Base-by-base conservation (phyloP, 2,888 invertebrate genomes). In the Sminthurides aquaticus region DNA sequence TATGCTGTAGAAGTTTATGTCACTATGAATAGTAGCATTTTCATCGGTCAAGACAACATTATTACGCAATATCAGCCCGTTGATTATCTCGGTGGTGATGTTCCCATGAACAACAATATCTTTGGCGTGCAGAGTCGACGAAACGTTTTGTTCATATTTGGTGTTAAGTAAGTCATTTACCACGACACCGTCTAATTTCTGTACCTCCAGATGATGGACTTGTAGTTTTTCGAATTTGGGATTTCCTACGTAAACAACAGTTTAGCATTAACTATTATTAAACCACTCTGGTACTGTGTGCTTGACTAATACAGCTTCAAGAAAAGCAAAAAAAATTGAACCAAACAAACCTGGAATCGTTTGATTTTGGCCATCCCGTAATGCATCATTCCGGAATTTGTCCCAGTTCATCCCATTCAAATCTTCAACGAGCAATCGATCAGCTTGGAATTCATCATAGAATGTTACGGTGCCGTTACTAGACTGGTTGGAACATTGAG, bases 351-450 rank as follows among this genome's bases (percentile, higher is more conserved):
- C 69, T 49, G 59, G 27, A 55, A 73, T 69, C 3, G 26, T 49
- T 62, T 73, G 71, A 49, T 67, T 54, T 29, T 20, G 28, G 15
- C 68, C 68, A 48, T 70, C 61, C 0, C 67, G 34, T 28, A 74
- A 25, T 3, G 67, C 66, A 28, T 60, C 61, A 1, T 25, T 15
- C 25, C 60, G 15, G 54, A 74, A 74, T 0, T 64, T 60, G 52
- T 71, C 29, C 74, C 74, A 74, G 8, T 49, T 43, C 15, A 62
- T 34, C 0, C 43, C 28, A 49, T 71, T 71, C 18, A 66, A 25
- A 8, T 59, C 2, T 2, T 57, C 29, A 0, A 67, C 61, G 8
- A 22, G 26, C 2, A 67, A 11, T 27, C 62, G 28, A 1, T 62
- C 65, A 5, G 64, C 43, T 2, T 58, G 27, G n/a, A 66, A 11